phyloP scores from a whole-genome alignment of 2,888 invertebrate species.

The Chloromyia formosa region DNA sequence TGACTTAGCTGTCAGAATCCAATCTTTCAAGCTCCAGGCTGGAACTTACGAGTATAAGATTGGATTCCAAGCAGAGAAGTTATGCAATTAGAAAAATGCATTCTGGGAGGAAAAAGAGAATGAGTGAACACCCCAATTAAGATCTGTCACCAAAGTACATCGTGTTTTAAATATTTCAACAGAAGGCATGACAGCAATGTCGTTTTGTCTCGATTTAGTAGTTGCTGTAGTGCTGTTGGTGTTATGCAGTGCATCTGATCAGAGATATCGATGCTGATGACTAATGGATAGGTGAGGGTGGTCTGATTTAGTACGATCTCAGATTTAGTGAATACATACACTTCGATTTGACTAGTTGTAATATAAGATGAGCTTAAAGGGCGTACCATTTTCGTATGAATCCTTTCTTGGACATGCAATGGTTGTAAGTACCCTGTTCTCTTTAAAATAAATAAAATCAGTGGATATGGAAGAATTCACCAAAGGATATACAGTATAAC shows the following conservation, averaged over 20 bases:
- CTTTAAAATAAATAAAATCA: no score
- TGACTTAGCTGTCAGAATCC: no score
- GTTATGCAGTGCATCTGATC: not conserved
- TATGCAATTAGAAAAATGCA: conserved; percentile 43
- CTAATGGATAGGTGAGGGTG: not conserved
- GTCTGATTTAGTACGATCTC: no score
- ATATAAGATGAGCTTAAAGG: no score
- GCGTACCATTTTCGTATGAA: no score
- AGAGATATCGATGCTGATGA: not conserved
- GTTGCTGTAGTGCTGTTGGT: not conserved
- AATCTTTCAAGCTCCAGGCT: no score
- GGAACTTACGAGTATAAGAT: not conserved
- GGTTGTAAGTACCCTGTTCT: no score
- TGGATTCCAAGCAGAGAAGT: conserved; percentile 21
- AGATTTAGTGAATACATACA: no score
- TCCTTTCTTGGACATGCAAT: no score
- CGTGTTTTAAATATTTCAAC: conserved; percentile 49
- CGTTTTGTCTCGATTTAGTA: conserved; percentile 11
- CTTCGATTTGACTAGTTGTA: no score
- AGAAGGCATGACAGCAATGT: conserved; percentile 42
- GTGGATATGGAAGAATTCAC: no score
- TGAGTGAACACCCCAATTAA: conserved; percentile 49
- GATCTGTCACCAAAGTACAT: conserved; percentile 48
- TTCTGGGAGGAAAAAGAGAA: conserved; percentile 13
- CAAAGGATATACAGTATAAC: no score